These are phyloP conservation scores for Nesogale talazaci DNA, from an alignment of 2,113 vertebrate species.

Conservation along the genomic window DNA sequence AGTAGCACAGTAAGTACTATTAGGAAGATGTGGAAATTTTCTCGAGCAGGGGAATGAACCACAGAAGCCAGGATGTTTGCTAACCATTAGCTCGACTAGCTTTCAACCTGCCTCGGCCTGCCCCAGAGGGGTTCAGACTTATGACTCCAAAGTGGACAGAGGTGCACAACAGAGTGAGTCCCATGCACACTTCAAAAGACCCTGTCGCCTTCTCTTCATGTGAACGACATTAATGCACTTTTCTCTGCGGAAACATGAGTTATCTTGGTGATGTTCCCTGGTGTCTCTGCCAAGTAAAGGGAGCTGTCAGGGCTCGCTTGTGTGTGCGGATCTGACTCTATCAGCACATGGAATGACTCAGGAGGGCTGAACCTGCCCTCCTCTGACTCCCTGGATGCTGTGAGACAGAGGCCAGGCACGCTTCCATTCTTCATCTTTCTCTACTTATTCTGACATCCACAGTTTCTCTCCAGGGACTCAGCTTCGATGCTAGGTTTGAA, in stretches of 20 bases:
- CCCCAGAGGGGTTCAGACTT: slow-evolving; percentile 22
- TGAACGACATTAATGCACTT: not conserved
- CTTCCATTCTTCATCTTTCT: no score
- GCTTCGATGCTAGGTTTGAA: no score
- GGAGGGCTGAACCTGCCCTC: no score
- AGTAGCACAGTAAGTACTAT: slow-evolving; percentile 73
- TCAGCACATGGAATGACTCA: not conserved
- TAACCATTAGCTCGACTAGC: slow-evolving; percentile 33
- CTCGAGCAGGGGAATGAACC: slow-evolving; percentile 52
- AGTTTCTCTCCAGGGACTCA: no score
- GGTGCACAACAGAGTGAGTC: not conserved
- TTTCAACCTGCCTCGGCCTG: slow-evolving; percentile 57
- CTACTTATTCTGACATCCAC: no score
- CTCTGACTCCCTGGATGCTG: no score
- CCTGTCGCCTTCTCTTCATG: not conserved
- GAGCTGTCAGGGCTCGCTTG: not conserved
- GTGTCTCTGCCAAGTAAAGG: slow-evolving; percentile 16
- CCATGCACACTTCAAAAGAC: not conserved
- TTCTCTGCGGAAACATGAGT: not conserved
- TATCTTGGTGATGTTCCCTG: not conserved
- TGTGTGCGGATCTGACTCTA: not conserved
- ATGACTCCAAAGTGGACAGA: not conserved
- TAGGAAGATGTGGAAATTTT: slow-evolving; percentile 76
- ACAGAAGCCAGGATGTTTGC: slow-evolving; percentile 72
- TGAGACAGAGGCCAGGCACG: no score